These are phyloP conservation scores for Cotesia glomerata DNA, from an alignment of 1,140 invertebrate genomes.

Conservation along the genomic window DNA sequence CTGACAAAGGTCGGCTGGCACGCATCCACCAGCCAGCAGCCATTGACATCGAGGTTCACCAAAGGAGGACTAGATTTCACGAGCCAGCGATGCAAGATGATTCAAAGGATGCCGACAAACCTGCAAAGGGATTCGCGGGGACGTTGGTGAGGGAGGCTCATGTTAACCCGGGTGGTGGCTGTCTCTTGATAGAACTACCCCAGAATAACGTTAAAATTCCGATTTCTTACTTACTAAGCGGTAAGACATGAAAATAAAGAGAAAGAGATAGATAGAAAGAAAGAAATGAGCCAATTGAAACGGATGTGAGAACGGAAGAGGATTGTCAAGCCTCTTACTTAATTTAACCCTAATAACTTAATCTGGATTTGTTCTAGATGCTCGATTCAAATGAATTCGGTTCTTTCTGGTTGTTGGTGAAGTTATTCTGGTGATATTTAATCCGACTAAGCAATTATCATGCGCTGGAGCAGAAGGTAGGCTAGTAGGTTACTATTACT, in stretches of 20 bases:
- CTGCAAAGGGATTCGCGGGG: conserved; percentile 60
- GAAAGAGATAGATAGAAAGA: not conserved
- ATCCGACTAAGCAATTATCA: not conserved
- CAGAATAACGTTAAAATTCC: not conserved
- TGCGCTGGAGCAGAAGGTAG: not conserved
- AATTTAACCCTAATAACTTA: no score
- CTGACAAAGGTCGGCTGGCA: conserved; percentile 54
- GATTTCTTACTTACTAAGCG: no score
- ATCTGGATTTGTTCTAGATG: not conserved
- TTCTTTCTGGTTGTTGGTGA: not conserved
- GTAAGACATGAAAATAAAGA: not conserved
- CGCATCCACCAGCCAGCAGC: conserved; percentile 39
- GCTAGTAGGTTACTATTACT: not conserved
- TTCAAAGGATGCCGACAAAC: conserved; percentile 58
- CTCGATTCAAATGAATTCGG: not conserved
- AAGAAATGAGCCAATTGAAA: conserved; percentile 9
- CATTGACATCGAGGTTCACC: conserved; percentile 57
- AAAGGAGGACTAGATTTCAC: conserved; percentile 64
- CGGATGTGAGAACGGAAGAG: conserved; percentile 17
- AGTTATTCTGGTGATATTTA: not conserved
- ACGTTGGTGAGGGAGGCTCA: conserved; percentile 30
- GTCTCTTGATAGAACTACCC: conserved; percentile 2
- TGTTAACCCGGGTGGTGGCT: conserved; percentile 31
- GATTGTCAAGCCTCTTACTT: no score
- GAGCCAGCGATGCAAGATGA: conserved; percentile 59